Conservation (phyloP, 2,113 vertebrate genomes). For the Formicarius rufipectus region DNA sequence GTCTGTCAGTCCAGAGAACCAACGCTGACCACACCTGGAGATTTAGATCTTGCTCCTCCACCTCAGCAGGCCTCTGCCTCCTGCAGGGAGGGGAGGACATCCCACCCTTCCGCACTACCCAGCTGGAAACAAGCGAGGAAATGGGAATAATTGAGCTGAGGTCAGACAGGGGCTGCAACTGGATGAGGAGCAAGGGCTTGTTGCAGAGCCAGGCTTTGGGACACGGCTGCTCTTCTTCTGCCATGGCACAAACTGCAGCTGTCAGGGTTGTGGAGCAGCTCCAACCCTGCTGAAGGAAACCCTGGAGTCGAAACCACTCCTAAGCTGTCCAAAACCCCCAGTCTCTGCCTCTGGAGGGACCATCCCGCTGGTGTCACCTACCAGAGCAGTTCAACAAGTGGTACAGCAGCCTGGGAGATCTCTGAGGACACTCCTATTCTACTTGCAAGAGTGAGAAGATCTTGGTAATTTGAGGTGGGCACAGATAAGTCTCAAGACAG, state of each 20-base stretch:
- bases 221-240: too few relatives aligned
- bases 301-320: not conserved
- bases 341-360: not conserved
- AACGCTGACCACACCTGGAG: rapidly evolving
- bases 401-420: not conserved
- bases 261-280: not conserved
- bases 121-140: not conserved
- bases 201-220: rapidly evolving
- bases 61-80: not conserved
- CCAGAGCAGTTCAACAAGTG: not conserved
- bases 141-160: not conserved
- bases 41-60: not conserved
- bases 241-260: not conserved
- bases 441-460: not conserved
- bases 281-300: not conserved
- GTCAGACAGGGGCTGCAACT: not conserved
- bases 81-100: not conserved
- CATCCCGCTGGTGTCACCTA: not conserved
- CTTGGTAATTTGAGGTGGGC: not conserved
- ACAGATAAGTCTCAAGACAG: not conserved
- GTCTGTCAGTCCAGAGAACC: rapidly evolving
- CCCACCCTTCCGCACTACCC: not conserved
- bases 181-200: rapidly evolving
- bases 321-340: not conserved
- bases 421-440: not conserved